Conservation (phyloP, 2,888 invertebrate species). For the Falcaria lacertinaria region DNA sequence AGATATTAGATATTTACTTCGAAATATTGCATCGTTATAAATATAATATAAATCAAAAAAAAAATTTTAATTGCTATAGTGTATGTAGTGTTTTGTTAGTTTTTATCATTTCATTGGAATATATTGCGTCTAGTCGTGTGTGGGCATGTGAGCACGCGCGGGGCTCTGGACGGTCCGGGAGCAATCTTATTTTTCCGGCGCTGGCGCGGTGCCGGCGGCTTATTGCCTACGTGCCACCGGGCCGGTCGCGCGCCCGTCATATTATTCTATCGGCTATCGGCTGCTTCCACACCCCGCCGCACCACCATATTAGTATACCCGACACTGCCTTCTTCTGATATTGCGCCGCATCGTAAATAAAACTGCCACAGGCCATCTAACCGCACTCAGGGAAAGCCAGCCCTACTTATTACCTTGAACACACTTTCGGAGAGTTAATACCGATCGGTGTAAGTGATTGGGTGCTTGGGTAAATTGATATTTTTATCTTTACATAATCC, state of each 20-base stretch:
- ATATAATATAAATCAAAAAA: not conserved
- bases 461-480: slow-evolving; percentile 2
- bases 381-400: slow-evolving; percentile 31
- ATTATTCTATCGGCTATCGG: slow-evolving; percentile 78
- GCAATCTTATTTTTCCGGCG: slow-evolving; percentile 75
- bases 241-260: slow-evolving; percentile 67
- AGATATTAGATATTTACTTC: too few relatives aligned
- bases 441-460: slow-evolving; percentile 3
- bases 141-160: slow-evolving; percentile 49
- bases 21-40: too few relatives aligned
- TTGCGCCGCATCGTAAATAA: slow-evolving; percentile 71
- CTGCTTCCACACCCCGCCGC: slow-evolving; percentile 51
- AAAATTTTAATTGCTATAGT: not conserved
- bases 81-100: not conserved
- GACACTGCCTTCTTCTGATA: slow-evolving; percentile 69
- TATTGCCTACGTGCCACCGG: slow-evolving; percentile 77
- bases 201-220: slow-evolving; percentile 69
- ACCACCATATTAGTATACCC: slow-evolving; percentile 67
- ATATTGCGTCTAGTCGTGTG: slow-evolving; percentile 1
- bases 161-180: slow-evolving; percentile 48
- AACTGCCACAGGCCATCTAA: slow-evolving; percentile 45
- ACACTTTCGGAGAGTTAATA: slow-evolving; percentile 17
- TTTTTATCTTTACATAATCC: not conserved
- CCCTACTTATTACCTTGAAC: slow-evolving; percentile 48
- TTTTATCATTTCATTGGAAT: not conserved